Evolutionary conservation across 2,113 vertebrate genomes (phyloP), one percentile per base, ranked within the genome.

Genomic region (Cardinalis cardinalis): DNA sequence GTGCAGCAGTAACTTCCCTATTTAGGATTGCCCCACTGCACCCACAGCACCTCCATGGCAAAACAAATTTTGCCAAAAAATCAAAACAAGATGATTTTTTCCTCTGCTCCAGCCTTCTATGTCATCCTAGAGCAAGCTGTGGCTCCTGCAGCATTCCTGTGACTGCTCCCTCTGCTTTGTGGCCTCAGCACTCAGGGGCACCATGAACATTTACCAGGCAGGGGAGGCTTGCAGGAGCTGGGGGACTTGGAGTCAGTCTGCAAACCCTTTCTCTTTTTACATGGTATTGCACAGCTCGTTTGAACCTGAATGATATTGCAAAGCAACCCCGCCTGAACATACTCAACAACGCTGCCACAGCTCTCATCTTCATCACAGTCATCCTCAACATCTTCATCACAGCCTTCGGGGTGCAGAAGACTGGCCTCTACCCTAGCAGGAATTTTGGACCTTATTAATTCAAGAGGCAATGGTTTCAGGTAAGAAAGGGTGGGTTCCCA

Each of bases 371-470:
- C 95, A 77, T 99, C 96, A 98, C 98, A 3, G 98, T 98, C 58
- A 95, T 99, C 88, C 92, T 98, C 97, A 99, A 99, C 81, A 96
- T 99, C 95, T 98, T 99, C 96, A 99, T 99, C 96, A 98, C 98
- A 1, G 98, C 98, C 20, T 98, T 99, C 0, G 98, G 98, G 24
- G 98, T 99, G 88, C 98, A 99, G 87, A 98, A 98, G 94, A 98
- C 98, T 2, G 98, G 98, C 40, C 97, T 98, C 44, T 98, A 98
- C 95, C 95, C 98, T 49, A 92, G 85, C 71, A 76, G 93, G 95
- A 91, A 95, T 74, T 96, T 94, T 40, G 91, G 91, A 32, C 92
- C 88, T 48, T 94, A 96, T 36, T 98, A 92, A 96, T 40, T 41
- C 25, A 32, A 5, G 14, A 40, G 26, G 18, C 53, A 69, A 51